phyloP scores from a whole-genome alignment of 2,888 invertebrate species.

The Bembecia ichneumoniformis region DNA sequence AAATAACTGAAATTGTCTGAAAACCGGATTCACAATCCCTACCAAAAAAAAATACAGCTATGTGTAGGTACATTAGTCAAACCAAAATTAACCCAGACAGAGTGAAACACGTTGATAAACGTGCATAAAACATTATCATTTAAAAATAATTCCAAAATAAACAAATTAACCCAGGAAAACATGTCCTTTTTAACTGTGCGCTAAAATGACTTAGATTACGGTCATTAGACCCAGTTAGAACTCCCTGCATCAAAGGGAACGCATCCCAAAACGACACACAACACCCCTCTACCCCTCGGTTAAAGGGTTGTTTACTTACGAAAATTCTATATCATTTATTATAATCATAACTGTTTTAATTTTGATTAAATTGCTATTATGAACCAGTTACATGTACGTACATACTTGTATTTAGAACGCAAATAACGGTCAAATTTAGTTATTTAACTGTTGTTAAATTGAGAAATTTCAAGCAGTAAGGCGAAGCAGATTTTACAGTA shows the following conservation, averaged over 20 bases:
- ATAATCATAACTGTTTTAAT: not conserved
- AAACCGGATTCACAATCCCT: no score
- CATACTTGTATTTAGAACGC: no score
- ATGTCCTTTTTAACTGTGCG: constrained; percentile 4
- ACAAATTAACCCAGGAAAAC: not conserved
- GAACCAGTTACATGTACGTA: no score
- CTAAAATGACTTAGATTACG: constrained; percentile 3
- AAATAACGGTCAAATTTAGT: no score
- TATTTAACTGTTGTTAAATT: no score
- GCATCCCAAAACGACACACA: not conserved
- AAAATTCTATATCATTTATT: not conserved
- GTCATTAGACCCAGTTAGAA: constrained; percentile 10
- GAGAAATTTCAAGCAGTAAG: no score
- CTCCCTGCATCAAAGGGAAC: constrained; percentile 7
- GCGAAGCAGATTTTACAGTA: no score
- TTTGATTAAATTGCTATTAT: not conserved
- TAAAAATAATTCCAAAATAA: not conserved
- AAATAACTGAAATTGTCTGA: not conserved
- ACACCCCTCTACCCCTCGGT: not conserved
- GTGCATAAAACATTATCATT: not conserved
- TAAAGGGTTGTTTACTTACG: not conserved
- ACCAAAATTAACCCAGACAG: not conserved
- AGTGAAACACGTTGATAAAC: not conserved
- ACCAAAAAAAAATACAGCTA: no score
- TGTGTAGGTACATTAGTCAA: not conserved